Percentiles rank a stretch among this genome's conserved stretches.
Conservation (phyloP, 2,797 vertebrate genomes). For the Macrochelys suwanniensis region DNA sequence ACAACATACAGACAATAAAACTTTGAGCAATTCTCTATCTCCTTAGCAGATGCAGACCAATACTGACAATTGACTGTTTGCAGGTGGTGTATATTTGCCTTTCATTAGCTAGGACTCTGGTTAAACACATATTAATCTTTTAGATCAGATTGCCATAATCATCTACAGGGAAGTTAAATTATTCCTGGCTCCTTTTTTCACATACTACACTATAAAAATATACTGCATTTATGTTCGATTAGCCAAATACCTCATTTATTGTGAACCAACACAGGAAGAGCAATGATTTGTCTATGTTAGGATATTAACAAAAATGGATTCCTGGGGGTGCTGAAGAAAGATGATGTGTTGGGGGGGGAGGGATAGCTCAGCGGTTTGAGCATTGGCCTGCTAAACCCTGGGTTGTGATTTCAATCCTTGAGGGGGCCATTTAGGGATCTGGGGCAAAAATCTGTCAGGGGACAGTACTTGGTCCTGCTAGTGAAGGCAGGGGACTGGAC, state of each 20-base stretch:
- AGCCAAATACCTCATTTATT: conserved; percentile 33
- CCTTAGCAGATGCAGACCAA: conserved; percentile 52
- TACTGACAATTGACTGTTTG: conserved; percentile 52
- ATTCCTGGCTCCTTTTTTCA: conserved; percentile 71
- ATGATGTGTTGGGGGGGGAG: not conserved
- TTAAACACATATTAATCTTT: conserved; percentile 60
- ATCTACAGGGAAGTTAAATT: conserved; percentile 50
- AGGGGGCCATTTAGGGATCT: no score
- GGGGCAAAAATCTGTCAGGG: no score
- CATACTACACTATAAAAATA: conserved; percentile 62
- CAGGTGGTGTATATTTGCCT: conserved; percentile 51
- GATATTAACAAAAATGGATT: conserved; percentile 54
- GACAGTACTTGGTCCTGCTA: no score
- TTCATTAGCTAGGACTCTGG: conserved; percentile 55
- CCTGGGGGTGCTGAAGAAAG: conserved; percentile 4
- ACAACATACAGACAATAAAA: conserved; percentile 71
- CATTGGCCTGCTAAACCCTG: no score
- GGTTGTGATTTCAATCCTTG: no score
- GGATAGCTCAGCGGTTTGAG: no score
- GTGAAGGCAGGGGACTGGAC: no score
- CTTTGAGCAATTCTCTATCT: conserved; percentile 59
- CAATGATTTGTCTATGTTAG: conserved; percentile 15
- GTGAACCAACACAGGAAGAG: not conserved
- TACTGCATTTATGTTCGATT: conserved; percentile 55
- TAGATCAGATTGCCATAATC: conserved; percentile 36